phyloP scores from a whole-genome alignment of 2,888 invertebrate species.

The Rhodophaea formosa region DNA sequence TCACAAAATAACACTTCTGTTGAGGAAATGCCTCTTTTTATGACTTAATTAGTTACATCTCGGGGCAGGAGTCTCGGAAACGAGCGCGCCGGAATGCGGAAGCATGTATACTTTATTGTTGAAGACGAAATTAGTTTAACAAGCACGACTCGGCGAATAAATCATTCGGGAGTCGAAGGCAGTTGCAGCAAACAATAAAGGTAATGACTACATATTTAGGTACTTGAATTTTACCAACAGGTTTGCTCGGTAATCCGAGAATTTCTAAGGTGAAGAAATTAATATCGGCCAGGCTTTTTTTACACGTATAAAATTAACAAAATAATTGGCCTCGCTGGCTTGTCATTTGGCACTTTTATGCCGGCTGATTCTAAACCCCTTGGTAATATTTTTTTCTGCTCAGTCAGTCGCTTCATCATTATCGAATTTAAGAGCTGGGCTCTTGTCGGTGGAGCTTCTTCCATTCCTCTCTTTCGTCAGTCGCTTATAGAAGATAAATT shows the following conservation, averaged over 20 bases:
- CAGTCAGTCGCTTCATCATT: too few species aligned
- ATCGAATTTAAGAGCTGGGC: too few species aligned
- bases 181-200: not conserved
- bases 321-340: too few species aligned
- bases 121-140: constrained; percentile 52
- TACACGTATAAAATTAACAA: too few species aligned
- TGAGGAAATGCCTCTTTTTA: constrained; percentile 63
- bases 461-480: too few species aligned
- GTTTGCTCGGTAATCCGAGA: not conserved
- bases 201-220: not conserved
- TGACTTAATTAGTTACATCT: constrained; percentile 72
- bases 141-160: constrained; percentile 25
- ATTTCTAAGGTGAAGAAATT: too few species aligned
- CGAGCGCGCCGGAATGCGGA: constrained; percentile 38
- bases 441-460: too few species aligned
- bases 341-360: too few species aligned
- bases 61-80: constrained; percentile 37
- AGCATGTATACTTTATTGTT: constrained; percentile 49
- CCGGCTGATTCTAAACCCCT: too few species aligned
- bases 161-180: not conserved
- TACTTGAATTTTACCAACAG: not conserved
- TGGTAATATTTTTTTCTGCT: too few species aligned
- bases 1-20: constrained; percentile 61
- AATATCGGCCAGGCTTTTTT: too few species aligned
- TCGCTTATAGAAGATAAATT: too few species aligned